Percentiles rank a stretch among this genome's conserved stretches.
Evolutionary conservation across 2,113 vertebrate genomes (phyloP).

Genomic region (Australoheros scitulus): DNA sequence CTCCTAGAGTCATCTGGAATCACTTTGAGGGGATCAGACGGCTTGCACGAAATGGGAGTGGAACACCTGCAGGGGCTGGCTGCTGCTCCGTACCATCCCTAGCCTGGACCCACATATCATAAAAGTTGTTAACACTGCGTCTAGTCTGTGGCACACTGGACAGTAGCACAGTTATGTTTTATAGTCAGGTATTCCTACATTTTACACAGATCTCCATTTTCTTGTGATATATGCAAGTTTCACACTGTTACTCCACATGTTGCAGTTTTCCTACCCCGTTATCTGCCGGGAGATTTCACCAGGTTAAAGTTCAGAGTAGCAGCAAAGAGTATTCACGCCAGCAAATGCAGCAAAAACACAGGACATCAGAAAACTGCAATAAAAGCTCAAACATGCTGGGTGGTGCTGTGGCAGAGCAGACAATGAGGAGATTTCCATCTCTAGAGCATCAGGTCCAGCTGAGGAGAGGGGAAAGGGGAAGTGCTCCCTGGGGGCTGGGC

Average conservation of each 20-base stretch:
- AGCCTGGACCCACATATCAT: conserved; percentile 46
- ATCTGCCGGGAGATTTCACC: conserved; percentile 8
- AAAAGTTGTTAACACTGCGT: conserved; percentile 46
- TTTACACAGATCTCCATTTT: conserved; percentile 43
- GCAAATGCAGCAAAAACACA: conserved; percentile 32
- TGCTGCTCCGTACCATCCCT: conserved; percentile 63
- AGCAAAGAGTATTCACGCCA: conserved; percentile 28
- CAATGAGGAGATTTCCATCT: conserved; percentile 68
- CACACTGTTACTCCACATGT: conserved; percentile 3
- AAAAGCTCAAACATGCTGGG: conserved; percentile 52
- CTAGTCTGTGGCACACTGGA: conserved; percentile 27
- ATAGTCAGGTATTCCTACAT: conserved; percentile 43
- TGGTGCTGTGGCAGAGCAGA: conserved; percentile 51
- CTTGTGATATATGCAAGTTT: conserved; percentile 24
- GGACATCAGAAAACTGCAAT: conserved; percentile 38
- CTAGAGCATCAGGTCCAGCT: conserved; percentile 26
- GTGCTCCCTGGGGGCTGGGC: conserved; percentile 62
- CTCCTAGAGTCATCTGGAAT: conserved; percentile 77
- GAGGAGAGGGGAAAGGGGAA: conserved; percentile 61
- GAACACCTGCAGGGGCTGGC: conserved; percentile 73
- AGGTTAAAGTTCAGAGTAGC: conserved; percentile 15
- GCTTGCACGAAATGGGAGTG: conserved; percentile 72
- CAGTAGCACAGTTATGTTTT: conserved; percentile 49
- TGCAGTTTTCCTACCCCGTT: conserved; percentile 15
- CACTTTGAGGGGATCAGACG: conserved; percentile 75